Base-by-base conservation (phyloP, 2,113 vertebrate species). In the Beaufortia kweichowensis region DNA sequence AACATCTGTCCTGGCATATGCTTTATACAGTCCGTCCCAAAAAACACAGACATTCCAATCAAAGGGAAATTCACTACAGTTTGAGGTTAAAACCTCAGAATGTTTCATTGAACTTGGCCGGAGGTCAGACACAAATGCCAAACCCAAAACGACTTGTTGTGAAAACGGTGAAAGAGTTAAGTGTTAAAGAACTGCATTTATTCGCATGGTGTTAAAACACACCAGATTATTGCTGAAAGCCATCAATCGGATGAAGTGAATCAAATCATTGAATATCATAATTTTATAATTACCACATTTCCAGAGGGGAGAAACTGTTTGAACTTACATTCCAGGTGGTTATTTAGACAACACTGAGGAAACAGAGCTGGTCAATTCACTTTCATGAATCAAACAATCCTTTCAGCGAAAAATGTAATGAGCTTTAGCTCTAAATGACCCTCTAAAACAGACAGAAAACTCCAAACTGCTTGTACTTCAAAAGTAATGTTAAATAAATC, bases 1-100 rank as follows among this genome's bases (percentile, higher is more conserved):
- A 86, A 86, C 89, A 90, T 87, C 87, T 87, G 86, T 79, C 67
- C 76, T 46, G 24, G 60, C 84, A 86, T 86, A 89, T 86, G 87
- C 79, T 48, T 62, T 50, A 21, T 24, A 14, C 62, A 35, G 19
- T 29, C 28, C 56, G 35, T 33, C 31, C 43, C 4, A 41, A 28
- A 64, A 33, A 10, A 55, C 26, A 33, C 29, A 29, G 6, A 1
- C 50, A 21, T 31, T 21, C 28, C 53, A 71, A 71, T 59, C 39
- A 59, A 24, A 53, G 35, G 21, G 53, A 59, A 71, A 71, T 19
- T 57, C 53, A 26, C 33, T 57, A 21, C 31, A 71, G 68, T 57
- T 56, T 71, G 68, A 71, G 68, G 53, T 59, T 59, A 59, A 53
- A 71, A 71, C 68, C 53, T 71, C 53, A 41, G 68, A 28, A 71